Evolutionary conservation across 1,140 invertebrate species (phyloP), one percentile per base, ranked within the genome.

Genomic region (Bradysia coprophila): DNA sequence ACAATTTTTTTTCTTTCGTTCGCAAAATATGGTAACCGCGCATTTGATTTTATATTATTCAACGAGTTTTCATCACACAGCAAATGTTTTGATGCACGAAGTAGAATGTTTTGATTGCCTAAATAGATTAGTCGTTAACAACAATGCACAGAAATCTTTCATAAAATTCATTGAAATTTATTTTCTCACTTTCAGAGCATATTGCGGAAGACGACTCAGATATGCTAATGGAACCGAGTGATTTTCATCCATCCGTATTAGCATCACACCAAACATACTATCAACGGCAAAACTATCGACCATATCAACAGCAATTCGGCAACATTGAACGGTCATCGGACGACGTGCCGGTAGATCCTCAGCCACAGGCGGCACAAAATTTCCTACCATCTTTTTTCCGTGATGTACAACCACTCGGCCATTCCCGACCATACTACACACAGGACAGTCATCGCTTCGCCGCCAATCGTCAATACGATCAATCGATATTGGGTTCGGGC

Each of bases 401-500:
- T 21, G 57, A 60, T 46, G 51, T 54, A 9, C 57, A 57, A 9
- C 57, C 57, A 8, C n/a, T 58, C 15, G 57, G 57, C 1, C 57
- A 59, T 22, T 60, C 57, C 20, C 49, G 57, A 5, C 57, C 57
- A 21, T 60, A 57, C 22, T 55, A 57, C 10, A 47, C 51, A 1
- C n/a, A 9, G 45, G 39, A 44, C 15, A 23, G 10, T 20, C 38
- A 24, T 41, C 44, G 4, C 10, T 22, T 34, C 18, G 9, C 28
- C 50, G 20, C 6, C 13, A 50, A 51, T 31, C 47, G 51, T 0
- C 50, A 47, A 28, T 60, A 57, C 31, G 58, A 61, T 48, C 55
- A 65, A 31, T 59, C 64, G 19, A 65, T 88, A 3, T 58, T 90
- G 16, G 84, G 85, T 1, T 87, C 83, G 1, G 87, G 86, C 1